Evolutionary conservation across 2,888 invertebrate genomes (phyloP), one percentile per base, ranked within the genome.

Genomic region (Liopterus haemorrhoidalis): DNA sequence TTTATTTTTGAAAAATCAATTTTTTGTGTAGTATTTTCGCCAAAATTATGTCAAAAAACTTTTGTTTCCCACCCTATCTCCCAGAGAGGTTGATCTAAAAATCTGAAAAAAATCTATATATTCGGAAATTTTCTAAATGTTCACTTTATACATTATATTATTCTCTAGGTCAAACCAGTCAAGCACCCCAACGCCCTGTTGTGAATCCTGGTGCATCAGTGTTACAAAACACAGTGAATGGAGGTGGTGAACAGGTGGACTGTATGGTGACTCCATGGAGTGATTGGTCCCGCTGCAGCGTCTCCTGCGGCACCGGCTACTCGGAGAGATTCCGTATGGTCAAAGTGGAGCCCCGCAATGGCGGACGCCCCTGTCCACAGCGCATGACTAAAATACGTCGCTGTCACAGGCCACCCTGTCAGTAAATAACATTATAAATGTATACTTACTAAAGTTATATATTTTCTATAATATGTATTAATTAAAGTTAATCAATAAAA

Each of bases 231-330:
- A n/a, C n/a, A n/a, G n/a, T n/a, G n/a, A n/a, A n/a, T n/a, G n/a
- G n/a, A n/a, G n/a, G n/a, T n/a, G n/a, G n/a, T n/a, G n/a, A n/a
- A n/a, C n/a, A n/a, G n/a, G 61, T 73, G 9, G 80, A 83, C 63
- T 90, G 90, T 56, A 73, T 79, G 57, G 71, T 88, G 58, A 79
- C 85, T 2, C 74, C 76, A 30, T 94, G 93, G 93, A 76, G 86
- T 19, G 76, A 78, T 36, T 94, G 92, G 92, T 78, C 83, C 18
- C 71, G 75, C 1, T 94, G 94, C 67, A 87, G 81, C 59, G 83
- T 79, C 3, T 72, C 78, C 12, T 93, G 93, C 66, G 93, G 92
- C 18, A 60, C 70, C 8, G 91, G 90, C 11, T 74, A 74, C 59
- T 78, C 81, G 51, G 76, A 78, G 59, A 77, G 81, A 56, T 68